Evolutionary conservation across 2,113 vertebrate genomes (phyloP).

Genomic region (Chloropsis cyanopogon): DNA sequence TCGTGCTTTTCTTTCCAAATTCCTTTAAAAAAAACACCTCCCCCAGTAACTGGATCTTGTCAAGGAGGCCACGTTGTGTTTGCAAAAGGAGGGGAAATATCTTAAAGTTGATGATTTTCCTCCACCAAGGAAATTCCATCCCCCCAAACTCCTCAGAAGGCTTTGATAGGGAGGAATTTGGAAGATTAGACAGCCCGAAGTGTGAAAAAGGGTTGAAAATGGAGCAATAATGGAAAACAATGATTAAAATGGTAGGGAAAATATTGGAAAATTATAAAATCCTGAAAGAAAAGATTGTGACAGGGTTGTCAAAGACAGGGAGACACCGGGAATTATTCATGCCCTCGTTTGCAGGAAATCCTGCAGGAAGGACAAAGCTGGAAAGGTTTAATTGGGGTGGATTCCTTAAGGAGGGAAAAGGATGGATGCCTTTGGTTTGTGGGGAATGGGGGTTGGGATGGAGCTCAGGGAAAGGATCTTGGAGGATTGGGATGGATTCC

Average conservation of each 20-base stretch:
- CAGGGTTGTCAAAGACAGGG: background rate
- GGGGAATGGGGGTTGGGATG: background rate
- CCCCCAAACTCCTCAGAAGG: background rate
- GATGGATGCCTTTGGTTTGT: background rate
- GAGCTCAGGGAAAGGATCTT: background rate
- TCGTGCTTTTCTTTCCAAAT: background rate
- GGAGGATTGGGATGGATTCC: too few relatives aligned
- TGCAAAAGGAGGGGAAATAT: background rate
- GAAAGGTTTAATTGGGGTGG: background rate
- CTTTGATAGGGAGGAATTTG: background rate
- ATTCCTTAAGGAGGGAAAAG: rapidly evolving
- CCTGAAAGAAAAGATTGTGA: background rate
- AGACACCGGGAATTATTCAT: background rate
- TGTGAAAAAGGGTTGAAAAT: background rate
- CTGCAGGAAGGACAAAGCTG: background rate
- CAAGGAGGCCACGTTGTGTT: background rate
- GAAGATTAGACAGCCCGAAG: background rate
- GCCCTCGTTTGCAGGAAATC: background rate
- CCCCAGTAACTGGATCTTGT: background rate
- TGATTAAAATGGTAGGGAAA: background rate
- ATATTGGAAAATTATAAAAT: background rate
- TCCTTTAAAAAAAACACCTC: background rate
- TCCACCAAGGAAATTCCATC: background rate
- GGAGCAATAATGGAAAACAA: background rate
- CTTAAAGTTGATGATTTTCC: background rate